Conservation (phyloP, 2,797 vertebrate genomes). For the Pseudochirops cupreus region DNA sequence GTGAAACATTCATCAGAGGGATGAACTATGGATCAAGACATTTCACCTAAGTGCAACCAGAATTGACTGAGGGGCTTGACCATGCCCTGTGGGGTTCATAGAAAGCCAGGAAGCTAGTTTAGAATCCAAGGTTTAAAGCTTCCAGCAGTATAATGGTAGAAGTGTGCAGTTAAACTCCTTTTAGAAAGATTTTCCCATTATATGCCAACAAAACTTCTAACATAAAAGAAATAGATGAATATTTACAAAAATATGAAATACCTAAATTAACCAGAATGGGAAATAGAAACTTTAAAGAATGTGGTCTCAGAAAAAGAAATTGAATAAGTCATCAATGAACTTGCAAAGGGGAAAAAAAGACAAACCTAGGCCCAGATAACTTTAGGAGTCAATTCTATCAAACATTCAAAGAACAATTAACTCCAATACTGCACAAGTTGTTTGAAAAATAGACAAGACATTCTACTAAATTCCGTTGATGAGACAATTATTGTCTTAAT, state of each 20-base stretch:
- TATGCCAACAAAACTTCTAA: neutral
- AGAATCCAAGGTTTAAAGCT: neutral
- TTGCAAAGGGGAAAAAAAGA: neutral
- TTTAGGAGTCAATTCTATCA: neutral
- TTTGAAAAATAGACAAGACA: neutral
- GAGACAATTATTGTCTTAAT: neutral
- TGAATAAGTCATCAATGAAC: neutral
- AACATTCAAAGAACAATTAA: neutral
- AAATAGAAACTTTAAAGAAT: neutral
- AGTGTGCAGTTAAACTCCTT: neutral
- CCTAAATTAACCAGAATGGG: neutral
- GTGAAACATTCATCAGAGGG: neutral
- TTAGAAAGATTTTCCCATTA: neutral
- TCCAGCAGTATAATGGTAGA: neutral
- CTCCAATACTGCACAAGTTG: neutral
- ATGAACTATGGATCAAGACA: neutral
- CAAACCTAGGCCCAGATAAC: neutral
- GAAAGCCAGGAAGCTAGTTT: neutral
- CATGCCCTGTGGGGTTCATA: neutral
- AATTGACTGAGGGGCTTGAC: neutral
- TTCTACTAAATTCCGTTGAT: neutral
- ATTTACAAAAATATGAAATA: neutral
- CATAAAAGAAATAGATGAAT: neutral
- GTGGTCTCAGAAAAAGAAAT: neutral
- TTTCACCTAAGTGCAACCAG: neutral